phyloP scores from a whole-genome alignment of 2,113 vertebrate species.

The Epinephelus cyanopodus region DNA sequence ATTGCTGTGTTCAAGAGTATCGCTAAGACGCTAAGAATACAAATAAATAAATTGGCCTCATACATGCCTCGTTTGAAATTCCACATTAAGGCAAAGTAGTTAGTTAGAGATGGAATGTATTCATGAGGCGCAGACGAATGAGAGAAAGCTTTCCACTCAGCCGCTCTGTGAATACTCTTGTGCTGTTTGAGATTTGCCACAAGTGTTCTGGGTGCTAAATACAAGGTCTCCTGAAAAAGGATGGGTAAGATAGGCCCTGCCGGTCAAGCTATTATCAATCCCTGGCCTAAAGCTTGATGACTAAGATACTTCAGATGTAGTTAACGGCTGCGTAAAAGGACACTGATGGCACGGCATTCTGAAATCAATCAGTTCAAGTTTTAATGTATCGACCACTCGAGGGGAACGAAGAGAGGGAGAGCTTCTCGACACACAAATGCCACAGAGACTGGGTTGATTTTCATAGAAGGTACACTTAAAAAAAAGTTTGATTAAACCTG shows the following conservation, averaged over 20 bases:
- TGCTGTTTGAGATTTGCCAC: slow-evolving; percentile 84
- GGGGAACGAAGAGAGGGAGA: slow-evolving; percentile 75
- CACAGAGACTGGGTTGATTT: slow-evolving; percentile 77
- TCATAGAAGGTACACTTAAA: slow-evolving; percentile 80
- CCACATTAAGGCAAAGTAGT: slow-evolving; percentile 85
- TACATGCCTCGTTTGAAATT: slow-evolving; percentile 83
- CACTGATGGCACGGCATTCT: slow-evolving; percentile 82
- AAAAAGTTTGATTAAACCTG: slow-evolving; percentile 87
- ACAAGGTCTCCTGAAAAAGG: slow-evolving; percentile 85
- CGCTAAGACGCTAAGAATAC: slow-evolving; percentile 80
- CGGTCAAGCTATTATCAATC: slow-evolving; percentile 88
- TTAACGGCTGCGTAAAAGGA: slow-evolving; percentile 78
- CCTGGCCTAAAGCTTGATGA: slow-evolving; percentile 84
- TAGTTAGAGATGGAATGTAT: slow-evolving; percentile 85
- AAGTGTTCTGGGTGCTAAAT: slow-evolving; percentile 82
- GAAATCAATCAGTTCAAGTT: slow-evolving; percentile 89
- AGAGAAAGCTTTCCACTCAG: slow-evolving; percentile 85
- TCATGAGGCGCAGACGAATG: slow-evolving; percentile 81
- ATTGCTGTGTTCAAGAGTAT: slow-evolving; percentile 80
- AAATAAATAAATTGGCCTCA: slow-evolving; percentile 87
- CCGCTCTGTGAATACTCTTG: slow-evolving; percentile 83
- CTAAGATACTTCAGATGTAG: slow-evolving; percentile 85
- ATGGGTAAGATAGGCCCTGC: slow-evolving; percentile 85
- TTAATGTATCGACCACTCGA: slow-evolving; percentile 87
- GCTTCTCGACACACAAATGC: slow-evolving; percentile 82